phyloP scores from a whole-genome alignment of 2,797 vertebrate genomes.

The Remorina albescens region DNA sequence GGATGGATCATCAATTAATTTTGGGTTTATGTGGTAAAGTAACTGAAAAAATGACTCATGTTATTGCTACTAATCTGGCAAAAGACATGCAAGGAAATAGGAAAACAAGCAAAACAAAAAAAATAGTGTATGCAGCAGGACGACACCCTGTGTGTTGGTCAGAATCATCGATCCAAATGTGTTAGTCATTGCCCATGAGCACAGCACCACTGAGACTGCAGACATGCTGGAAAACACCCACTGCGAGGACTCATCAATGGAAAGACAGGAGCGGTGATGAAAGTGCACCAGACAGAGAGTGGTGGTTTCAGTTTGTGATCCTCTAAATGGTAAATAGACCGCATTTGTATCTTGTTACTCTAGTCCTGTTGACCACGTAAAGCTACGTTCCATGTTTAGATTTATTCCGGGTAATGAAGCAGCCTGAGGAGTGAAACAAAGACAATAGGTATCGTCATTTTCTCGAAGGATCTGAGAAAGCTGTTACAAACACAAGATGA shows the following conservation, averaged over 20 bases:
- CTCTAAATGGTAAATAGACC: too few relatives aligned
- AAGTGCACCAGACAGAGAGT: conserved; percentile 20
- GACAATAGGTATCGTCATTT: neutral
- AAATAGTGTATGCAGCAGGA: neutral
- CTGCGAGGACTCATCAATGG: conserved; percentile 12
- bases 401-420: neutral
- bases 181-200: conserved; percentile 22
- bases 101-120: conserved; percentile 6
- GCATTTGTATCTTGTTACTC: too few relatives aligned
- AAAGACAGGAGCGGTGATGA: conserved; percentile 25
- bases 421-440: neutral
- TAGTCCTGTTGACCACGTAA: too few relatives aligned
- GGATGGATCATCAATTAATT: neutral
- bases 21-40: neutral
- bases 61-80: neutral
- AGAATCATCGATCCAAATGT: conserved; percentile 35
- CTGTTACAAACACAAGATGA: neutral
- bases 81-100: neutral
- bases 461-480: neutral
- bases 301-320: too few relatives aligned
- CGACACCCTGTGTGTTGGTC: conserved; percentile 13
- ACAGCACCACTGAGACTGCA: conserved; percentile 12
- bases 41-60: neutral
- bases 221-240: conserved; percentile 1
- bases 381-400: neutral